Conservation (phyloP, 2,113 vertebrate species). For the Calypte anna region DNA sequence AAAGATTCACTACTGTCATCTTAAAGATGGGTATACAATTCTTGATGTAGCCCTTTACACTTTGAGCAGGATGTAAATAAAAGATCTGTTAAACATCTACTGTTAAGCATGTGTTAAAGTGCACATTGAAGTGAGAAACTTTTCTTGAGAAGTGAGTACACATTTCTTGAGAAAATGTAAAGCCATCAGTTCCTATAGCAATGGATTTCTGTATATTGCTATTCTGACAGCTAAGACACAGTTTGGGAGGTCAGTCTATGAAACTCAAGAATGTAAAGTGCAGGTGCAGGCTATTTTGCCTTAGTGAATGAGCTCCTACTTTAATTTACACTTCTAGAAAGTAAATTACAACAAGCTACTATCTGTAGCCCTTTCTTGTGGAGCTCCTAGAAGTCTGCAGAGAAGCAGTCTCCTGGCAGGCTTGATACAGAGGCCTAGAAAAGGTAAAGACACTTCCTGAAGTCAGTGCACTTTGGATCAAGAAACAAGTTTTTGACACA, state of each 20-base stretch:
- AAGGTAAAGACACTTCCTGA: background rate
- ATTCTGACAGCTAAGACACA: background rate
- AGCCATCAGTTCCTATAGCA: background rate
- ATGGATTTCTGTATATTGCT: background rate
- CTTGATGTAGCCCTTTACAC: background rate
- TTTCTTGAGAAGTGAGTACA: background rate
- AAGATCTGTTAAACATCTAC: background rate
- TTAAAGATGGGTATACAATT: background rate
- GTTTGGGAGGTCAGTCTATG: background rate
- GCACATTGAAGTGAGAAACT: background rate
- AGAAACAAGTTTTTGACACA: background rate
- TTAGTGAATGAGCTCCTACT: background rate
- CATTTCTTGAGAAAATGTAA: background rate
- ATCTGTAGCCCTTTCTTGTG: background rate
- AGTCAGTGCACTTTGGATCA: background rate
- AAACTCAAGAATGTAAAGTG: background rate
- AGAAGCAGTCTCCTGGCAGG: background rate
- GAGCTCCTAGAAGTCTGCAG: background rate
- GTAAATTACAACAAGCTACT: background rate
- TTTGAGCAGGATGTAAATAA: background rate
- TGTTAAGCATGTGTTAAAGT: background rate
- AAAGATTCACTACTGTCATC: background rate
- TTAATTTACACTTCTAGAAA: background rate
- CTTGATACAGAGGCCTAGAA: background rate
- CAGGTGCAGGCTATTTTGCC: background rate